Evolutionary conservation across 2,888 invertebrate species (phyloP).

Genomic region (Meliscaeva auricollis): DNA sequence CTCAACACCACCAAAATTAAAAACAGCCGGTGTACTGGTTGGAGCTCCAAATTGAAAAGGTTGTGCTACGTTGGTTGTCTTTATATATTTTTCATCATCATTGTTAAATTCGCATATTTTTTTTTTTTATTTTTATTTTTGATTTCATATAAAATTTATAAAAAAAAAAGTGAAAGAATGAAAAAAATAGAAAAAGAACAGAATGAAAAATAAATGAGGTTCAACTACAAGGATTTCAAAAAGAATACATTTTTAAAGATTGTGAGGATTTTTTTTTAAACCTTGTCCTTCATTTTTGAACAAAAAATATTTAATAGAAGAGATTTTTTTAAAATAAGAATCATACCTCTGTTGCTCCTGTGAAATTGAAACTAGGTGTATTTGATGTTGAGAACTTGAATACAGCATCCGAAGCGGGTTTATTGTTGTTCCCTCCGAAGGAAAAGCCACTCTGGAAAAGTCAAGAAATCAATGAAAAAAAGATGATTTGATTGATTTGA

Average conservation of each 20-base stretch:
- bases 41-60: conserved; percentile 81
- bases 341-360: conserved; percentile 77
- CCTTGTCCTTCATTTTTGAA: background rate
- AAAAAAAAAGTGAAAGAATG: conserved; percentile 22
- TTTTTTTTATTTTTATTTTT: conserved; percentile 38
- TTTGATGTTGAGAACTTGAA: conserved; percentile 77
- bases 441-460: conserved; percentile 74
- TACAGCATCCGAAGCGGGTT: conserved; percentile 73
- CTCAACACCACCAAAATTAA: conserved; percentile 80
- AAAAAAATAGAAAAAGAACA: conserved; percentile 45
- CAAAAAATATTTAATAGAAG: background rate
- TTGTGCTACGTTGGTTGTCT: conserved; percentile 77
- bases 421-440: conserved; percentile 75
- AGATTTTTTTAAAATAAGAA: conserved; percentile 4
- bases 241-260: background rate
- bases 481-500: too few species aligned
- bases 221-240: conserved; percentile 40
- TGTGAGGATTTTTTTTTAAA: conserved; percentile 30
- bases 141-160: conserved; percentile 3
- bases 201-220: conserved; percentile 24
- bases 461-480: background rate
- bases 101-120: conserved; percentile 70
- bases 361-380: conserved; percentile 80
- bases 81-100: conserved; percentile 54
- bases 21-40: conserved; percentile 79